phyloP scores from a whole-genome alignment of 2,797 vertebrate genomes.

The Melanitta fusca region DNA sequence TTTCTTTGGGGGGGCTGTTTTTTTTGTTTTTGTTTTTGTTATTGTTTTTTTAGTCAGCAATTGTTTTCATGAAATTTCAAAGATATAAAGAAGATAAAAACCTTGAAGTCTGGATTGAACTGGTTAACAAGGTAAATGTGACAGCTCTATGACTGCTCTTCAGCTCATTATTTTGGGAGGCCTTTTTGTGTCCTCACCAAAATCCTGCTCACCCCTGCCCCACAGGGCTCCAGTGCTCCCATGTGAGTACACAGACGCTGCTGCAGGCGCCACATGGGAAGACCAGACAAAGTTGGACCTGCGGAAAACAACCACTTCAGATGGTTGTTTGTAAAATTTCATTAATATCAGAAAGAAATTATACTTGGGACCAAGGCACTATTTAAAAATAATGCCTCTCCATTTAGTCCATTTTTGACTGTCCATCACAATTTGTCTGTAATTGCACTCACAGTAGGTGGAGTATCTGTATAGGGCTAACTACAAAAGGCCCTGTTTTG shows the following conservation, averaged over 20 bases:
- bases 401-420: not conserved
- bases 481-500: not conserved
- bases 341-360: not conserved
- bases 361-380: not conserved
- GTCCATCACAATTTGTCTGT: not conserved
- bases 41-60: not conserved
- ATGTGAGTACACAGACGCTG: rapidly evolving
- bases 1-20: not conserved
- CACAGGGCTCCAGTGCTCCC: rapidly evolving
- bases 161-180: not conserved
- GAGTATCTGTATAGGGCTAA: not conserved
- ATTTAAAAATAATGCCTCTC: not conserved
- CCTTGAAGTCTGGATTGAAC: not conserved
- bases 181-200: not conserved
- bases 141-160: not conserved
- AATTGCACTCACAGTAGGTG: not conserved
- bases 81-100: not conserved
- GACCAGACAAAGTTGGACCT: not conserved
- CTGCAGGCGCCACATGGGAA: not conserved
- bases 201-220: not conserved
- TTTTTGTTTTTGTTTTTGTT: not conserved
- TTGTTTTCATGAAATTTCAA: not conserved
- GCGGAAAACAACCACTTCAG: not conserved
- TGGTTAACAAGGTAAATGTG: not conserved
- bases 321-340: not conserved